phyloP scores from a whole-genome alignment of 2,113 vertebrate species.

The Lophotis ruficrista region DNA sequence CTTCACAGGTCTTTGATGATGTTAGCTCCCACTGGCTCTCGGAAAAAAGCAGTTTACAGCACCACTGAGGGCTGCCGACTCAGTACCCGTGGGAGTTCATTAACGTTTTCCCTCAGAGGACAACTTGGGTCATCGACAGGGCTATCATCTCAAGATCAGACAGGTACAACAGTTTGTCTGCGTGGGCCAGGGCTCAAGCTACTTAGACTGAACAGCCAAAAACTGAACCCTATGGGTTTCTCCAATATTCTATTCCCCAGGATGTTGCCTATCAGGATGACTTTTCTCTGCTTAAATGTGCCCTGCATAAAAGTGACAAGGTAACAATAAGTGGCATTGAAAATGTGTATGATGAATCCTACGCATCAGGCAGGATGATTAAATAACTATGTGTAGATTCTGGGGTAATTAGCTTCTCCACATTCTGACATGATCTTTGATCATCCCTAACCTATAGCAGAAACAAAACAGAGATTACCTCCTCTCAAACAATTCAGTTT shows the following conservation, averaged over 20 bases:
- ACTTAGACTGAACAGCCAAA: neutral
- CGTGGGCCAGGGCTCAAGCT: neutral
- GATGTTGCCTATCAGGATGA: neutral
- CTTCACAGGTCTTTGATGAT: neutral
- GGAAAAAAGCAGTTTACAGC: neutral
- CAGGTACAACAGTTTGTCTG: neutral
- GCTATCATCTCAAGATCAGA: neutral
- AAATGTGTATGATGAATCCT: constrained; percentile 21
- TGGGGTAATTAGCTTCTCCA: neutral
- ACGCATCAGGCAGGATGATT: constrained; percentile 20
- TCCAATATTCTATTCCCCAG: neutral
- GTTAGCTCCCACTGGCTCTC: neutral
- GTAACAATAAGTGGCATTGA: constrained; percentile 33
- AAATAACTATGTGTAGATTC: constrained; percentile 19
- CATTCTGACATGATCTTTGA: constrained; percentile 26
- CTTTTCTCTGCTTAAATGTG: constrained; percentile 20
- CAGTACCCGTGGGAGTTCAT: neutral
- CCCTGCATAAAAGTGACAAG: neutral
- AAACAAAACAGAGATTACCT: constrained; percentile 33
- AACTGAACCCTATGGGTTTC: neutral
- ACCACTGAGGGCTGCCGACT: neutral
- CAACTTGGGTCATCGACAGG: neutral
- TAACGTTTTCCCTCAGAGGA: neutral
- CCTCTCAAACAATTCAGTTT: neutral
- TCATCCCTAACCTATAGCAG: neutral